phyloP scores from a whole-genome alignment of 2,888 invertebrate species.

The Sminthurinus aureus region DNA sequence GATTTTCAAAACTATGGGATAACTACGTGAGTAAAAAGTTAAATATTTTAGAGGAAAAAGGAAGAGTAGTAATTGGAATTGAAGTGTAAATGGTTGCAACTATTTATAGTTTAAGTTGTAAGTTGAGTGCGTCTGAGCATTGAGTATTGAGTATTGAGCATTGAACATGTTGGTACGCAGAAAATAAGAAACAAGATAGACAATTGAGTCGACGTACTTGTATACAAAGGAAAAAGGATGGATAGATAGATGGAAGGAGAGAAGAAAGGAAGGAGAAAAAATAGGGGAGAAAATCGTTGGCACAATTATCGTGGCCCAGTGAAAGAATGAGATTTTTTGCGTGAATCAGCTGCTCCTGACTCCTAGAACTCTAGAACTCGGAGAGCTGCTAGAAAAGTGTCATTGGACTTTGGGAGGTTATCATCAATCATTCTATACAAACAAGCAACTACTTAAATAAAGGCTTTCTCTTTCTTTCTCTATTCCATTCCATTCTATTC shows the following conservation, averaged over 20 bases:
- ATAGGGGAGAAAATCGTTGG: slow-evolving; percentile 21
- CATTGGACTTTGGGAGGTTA: slow-evolving; percentile 34
- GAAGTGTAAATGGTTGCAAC: too few species aligned
- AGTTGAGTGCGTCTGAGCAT: too few species aligned
- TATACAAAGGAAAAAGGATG: background rate
- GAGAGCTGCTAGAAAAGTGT: too few species aligned
- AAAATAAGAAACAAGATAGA: background rate
- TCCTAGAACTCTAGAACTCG: too few species aligned
- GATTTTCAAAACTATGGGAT: too few species aligned
- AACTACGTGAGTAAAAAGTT: too few species aligned
- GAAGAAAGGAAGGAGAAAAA: background rate
- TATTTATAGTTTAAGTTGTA: too few species aligned
- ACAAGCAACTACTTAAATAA: slow-evolving; percentile 27
- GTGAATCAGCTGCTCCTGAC: slow-evolving; percentile 36
- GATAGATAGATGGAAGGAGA: background rate
- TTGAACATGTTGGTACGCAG: background rate
- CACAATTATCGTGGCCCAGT: slow-evolving; percentile 30
- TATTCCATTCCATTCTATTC: background rate
- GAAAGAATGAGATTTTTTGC: slow-evolving; percentile 32
- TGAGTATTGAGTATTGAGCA: too few species aligned
- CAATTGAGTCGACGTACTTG: background rate
- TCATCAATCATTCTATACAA: slow-evolving; percentile 35
- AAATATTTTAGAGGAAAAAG: too few species aligned
- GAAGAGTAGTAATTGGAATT: too few species aligned
- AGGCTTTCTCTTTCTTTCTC: background rate